Evolutionary conservation across 1,140 invertebrate species (phyloP), one percentile per base, ranked within the genome.

Genomic region (Heterodera carotae): DNA sequence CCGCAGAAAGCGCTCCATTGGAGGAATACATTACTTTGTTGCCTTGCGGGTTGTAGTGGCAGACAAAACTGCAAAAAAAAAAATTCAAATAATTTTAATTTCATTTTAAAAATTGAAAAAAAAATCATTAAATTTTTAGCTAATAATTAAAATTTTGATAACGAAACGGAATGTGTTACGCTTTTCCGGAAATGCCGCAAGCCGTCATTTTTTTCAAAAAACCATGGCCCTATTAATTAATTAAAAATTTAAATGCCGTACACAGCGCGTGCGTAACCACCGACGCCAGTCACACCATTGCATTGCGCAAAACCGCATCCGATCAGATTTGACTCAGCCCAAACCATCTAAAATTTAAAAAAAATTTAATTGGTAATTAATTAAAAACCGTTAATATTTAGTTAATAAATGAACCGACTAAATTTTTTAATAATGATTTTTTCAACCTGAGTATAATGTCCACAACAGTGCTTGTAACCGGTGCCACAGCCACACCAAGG

Each of bases 381-480:
- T 75, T 75, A 73, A 60, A 27, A 22, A 22, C 18, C 67, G 18
- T 31, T n/a, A 39, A 31, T 69, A 53, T 10, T 27, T 15, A 67
- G 8, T 66, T 66, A 22, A 34, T 29, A 25, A 29, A 43, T 43
- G 15, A 43, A 43, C 7, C 1, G 39, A 10, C 0, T 43, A 43
- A 43, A 0, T 43, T 59, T 10, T 67, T 75, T 27, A 69, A 78
- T 56, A 10, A 25, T 60, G n/a, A 60, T 76, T 77, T 69, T 78
- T 25, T 43, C 31, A n/a, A 86, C 85, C 80, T 87, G 85, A 76
- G 87, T 82, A 56, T 87, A 87, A 79, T 87, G 85, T 31, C 85
- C 85, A 69, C 85, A 87, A 69, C 85, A 87, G 75, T 87, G 85
- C 72, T 87, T 87, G 84, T 87, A 87, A 60, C 82, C 86, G 66